Evolutionary conservation across 2,113 vertebrate species (phyloP).

Genomic region (Dendrocopos noguchii): DNA sequence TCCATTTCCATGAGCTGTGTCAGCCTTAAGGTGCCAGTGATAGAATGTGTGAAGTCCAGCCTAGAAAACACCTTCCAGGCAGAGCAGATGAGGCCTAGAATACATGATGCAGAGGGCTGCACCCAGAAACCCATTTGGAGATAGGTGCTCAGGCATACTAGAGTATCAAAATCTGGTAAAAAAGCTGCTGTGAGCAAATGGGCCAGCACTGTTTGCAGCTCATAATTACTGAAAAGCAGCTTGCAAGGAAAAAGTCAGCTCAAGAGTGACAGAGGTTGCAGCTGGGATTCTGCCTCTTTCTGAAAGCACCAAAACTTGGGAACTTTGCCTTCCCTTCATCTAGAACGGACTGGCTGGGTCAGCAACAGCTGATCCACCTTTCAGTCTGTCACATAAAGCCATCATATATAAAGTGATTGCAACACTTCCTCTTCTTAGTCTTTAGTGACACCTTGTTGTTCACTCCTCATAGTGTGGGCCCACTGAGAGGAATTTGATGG

Average conservation of each 20-base stretch:
- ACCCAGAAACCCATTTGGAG: neutral
- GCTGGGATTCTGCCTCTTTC: neutral
- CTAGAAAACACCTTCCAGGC: neutral
- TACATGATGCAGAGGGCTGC: neutral
- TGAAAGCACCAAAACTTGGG: neutral
- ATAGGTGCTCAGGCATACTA: rapidly evolving
- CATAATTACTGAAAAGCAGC: neutral
- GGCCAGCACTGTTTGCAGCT: neutral
- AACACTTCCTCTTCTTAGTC: rapidly evolving
- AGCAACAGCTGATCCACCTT: neutral
- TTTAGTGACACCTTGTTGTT: neutral
- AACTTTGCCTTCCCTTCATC: neutral
- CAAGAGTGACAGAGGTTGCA: rapidly evolving
- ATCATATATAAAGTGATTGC: neutral
- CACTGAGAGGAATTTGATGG: neutral
- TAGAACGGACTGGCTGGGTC: neutral
- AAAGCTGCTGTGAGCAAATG: rapidly evolving
- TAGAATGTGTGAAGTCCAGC: neutral
- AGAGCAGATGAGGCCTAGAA: neutral
- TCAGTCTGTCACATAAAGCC: neutral
- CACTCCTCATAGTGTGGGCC: neutral
- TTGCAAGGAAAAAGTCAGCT: neutral
- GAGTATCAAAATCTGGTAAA: neutral
- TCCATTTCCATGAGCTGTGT: neutral
- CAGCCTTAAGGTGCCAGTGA: neutral